These are phyloP conservation scores for Drosophila grimshawi DNA, from an alignment of 1,140 invertebrate genomes.

Conservation along the genomic window DNA sequence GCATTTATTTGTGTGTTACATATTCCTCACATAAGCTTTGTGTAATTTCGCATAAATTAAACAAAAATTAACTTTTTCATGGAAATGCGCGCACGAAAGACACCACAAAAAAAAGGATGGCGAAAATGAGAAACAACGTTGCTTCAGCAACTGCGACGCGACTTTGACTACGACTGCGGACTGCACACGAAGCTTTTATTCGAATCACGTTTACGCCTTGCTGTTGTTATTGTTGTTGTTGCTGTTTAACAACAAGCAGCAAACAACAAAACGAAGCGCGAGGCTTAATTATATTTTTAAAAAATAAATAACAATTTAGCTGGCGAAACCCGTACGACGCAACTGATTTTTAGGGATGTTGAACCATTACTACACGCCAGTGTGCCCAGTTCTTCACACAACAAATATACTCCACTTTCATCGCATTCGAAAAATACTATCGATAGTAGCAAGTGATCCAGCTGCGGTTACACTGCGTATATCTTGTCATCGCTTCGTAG, in stretches of 20 bases:
- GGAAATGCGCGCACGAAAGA: slow-evolving; percentile 56
- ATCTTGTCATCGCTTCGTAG: slow-evolving; percentile 16
- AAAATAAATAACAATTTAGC: slow-evolving; percentile 26
- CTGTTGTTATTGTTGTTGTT: slow-evolving; percentile 11
- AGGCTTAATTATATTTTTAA: slow-evolving; percentile 34
- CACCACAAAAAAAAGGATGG: slow-evolving; percentile 45
- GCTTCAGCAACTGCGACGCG: slow-evolving; percentile 16
- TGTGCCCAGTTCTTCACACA: background rate
- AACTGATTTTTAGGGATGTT: slow-evolving; percentile 2
- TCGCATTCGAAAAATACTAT: background rate
- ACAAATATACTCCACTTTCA: background rate
- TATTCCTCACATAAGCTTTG: slow-evolving; percentile 49
- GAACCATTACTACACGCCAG: slow-evolving; percentile 10
- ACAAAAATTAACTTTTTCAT: slow-evolving; percentile 56
- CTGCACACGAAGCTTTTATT: slow-evolving; percentile 30
- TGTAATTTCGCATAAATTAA: slow-evolving; percentile 61
- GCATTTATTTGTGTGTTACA: slow-evolving; percentile 42
- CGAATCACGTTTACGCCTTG: slow-evolving; percentile 47
- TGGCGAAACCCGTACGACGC: slow-evolving; percentile 15
- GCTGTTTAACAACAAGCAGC: slow-evolving; percentile 17
- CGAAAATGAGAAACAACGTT: slow-evolving; percentile 25
- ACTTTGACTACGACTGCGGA: slow-evolving; percentile 17
- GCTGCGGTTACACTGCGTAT: background rate
- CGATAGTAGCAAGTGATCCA: background rate
- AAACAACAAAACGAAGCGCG: slow-evolving; percentile 32